Base-by-base conservation (phyloP, 2,888 invertebrate genomes). In the Serrognathus titanus region DNA sequence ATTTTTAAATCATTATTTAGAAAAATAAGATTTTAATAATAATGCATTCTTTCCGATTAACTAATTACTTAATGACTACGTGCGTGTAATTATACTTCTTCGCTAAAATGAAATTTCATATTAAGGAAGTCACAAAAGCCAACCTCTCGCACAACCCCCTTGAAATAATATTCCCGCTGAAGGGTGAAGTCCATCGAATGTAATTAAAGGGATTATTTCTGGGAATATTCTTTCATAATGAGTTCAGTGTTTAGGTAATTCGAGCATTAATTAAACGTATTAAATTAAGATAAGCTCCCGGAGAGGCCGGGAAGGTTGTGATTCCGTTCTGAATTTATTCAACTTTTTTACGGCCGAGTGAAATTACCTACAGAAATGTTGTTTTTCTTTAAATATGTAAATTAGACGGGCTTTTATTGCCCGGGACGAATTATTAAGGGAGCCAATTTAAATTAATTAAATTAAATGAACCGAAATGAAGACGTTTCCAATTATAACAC, bases 231-330 rank as follows among this genome's bases (percentile, higher is more conserved):
- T 64, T 69, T 69, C 68, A 71, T 71, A 71, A 71, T 72, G 71
- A 71, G 67, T 63, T 65, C 63, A 55, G 66, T 69, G 69, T 68
- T 70, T 69, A 64, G 66, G 72, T 72, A 72, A 72, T 71, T 70
- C 62, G 71, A 72, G 72, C 70, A 72, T 69, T 69, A 71, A 71
- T 71, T 70, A 70, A 69, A 64, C 67, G 69, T 61, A 67, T 65
- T 61, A 66, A 67, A 71, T 70, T 71, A 68, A 72, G 71, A 69
- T 71, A 68, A 71, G 66, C 53, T 47, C n/a, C 16, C 38, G 50
- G 56, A 58, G 36, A 13, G 39, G 4, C 24, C 51, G 24, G 39
- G 41, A 51, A 40, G 31, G 40, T 38, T 38, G 24, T 48, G 37
- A 37, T 48, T 48, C 8, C 37, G 31, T 37, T 48, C 16, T 48